Evolutionary conservation across 2,888 invertebrate species (phyloP).

Genomic region (Marasmarcha lunaedactyla): DNA sequence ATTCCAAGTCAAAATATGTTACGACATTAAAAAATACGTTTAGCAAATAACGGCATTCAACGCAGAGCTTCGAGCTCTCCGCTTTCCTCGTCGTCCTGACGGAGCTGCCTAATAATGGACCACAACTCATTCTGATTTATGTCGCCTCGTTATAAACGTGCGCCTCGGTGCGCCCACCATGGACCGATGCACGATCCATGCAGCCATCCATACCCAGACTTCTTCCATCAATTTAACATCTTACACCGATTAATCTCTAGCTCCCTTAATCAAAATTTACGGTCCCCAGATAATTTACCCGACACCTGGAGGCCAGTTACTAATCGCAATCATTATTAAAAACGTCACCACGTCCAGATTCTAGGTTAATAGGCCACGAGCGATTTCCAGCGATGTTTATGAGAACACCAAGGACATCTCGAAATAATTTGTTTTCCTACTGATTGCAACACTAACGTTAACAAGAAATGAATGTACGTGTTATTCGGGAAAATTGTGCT

Average conservation of each 20-base stretch:
- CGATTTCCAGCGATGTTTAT: conserved; percentile 50
- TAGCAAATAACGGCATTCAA: too few relatives aligned
- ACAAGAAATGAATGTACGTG: too few relatives aligned
- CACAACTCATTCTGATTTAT: conserved; percentile 71
- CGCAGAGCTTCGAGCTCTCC: too few relatives aligned
- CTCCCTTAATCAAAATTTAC: conserved; percentile 5
- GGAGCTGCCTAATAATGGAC: conserved; percentile 20
- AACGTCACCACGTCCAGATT: conserved; percentile 25
- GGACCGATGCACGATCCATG: conserved; percentile 63
- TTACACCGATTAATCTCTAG: conserved; percentile 35
- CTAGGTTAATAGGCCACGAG: conserved; percentile 43
- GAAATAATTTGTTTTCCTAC: conserved; percentile 48
- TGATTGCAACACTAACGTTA: conserved; percentile 29
- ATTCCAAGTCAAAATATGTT: too few relatives aligned
- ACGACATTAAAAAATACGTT: too few relatives aligned
- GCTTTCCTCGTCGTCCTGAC: too few relatives aligned
- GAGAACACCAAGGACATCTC: conserved; percentile 42
- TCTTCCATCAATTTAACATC: conserved; percentile 56
- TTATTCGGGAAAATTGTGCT: too few relatives aligned
- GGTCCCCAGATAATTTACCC: neutral
- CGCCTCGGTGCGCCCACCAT: conserved; percentile 59
- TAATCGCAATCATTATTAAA: conserved; percentile 26
- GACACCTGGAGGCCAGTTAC: neutral
- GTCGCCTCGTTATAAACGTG: conserved; percentile 67
- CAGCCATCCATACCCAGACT: conserved; percentile 62